A percentile compares a stretch with the other conserved stretches of the same genome.
Evolutionary conservation across 2,888 invertebrate species (phyloP).

Genomic region (Cephus pulcher): DNA sequence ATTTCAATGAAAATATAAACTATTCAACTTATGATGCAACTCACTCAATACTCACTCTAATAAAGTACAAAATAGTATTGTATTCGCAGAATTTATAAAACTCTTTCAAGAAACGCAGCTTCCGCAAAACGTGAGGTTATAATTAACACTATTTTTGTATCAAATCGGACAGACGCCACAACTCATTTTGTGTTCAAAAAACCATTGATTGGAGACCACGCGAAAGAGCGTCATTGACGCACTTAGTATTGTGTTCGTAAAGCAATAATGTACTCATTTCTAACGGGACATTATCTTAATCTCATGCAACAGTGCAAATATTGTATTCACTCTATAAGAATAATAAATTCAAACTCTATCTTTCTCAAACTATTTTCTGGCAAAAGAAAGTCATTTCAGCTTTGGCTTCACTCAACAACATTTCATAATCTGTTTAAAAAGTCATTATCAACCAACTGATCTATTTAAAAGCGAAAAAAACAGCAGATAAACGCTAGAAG

Average conservation of each 20-base stretch:
- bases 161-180: constrained; percentile 42
- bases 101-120: background rate
- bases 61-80: background rate
- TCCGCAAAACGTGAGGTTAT: constrained; percentile 39
- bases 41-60: background rate
- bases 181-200: constrained; percentile 39
- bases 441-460: background rate
- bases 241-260: background rate
- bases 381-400: background rate
- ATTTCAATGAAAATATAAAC: background rate
- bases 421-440: background rate
- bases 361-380: background rate
- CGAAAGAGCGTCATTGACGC: constrained; percentile 29
- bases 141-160: constrained; percentile 46
- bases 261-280: background rate
- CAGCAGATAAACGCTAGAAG: background rate
- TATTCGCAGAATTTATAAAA: background rate
- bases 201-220: constrained; percentile 39
- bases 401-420: background rate
- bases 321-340: background rate
- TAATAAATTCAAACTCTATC: background rate
- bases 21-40: background rate
- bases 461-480: background rate
- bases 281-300: background rate
- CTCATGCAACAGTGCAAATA: background rate